phyloP scores from a whole-genome alignment of 2,888 invertebrate species.

The Rotaria sp. region DNA sequence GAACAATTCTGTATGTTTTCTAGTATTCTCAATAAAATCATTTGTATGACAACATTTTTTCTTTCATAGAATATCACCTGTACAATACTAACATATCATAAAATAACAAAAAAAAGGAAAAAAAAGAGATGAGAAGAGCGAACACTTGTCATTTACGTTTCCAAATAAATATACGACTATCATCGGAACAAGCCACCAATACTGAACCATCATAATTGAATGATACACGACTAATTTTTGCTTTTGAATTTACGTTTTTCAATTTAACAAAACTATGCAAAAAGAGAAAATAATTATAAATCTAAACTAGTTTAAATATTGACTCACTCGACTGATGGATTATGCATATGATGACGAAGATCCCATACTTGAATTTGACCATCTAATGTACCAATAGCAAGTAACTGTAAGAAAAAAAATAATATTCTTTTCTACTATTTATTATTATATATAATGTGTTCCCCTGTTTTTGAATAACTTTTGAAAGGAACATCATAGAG shows the following conservation, averaged over 20 bases:
- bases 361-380: slow-evolving; percentile 37
- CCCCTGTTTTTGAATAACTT: no score
- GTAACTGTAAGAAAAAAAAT: neutral
- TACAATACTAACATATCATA: neutral
- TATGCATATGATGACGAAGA: slow-evolving; percentile 7
- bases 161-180: slow-evolving; percentile 37
- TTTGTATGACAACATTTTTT: neutral
- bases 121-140: neutral
- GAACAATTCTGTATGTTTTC: neutral
- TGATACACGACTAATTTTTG: slow-evolving; percentile 32
- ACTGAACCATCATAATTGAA: slow-evolving; percentile 32
- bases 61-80: neutral
- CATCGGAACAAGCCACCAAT: slow-evolving; percentile 26
- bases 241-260: slow-evolving; percentile 33
- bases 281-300: neutral
- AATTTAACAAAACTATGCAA: neutral
- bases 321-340: neutral
- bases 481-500: no score
- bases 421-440: no score
- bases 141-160: neutral
- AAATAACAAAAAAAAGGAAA: neutral
- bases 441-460: no score
- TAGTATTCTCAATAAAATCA: neutral
- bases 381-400: slow-evolving; percentile 34
- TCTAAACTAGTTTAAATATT: neutral